Evolutionary conservation across 2,888 invertebrate species (phyloP).

Genomic region (Melikaiella ostensackeni): DNA sequence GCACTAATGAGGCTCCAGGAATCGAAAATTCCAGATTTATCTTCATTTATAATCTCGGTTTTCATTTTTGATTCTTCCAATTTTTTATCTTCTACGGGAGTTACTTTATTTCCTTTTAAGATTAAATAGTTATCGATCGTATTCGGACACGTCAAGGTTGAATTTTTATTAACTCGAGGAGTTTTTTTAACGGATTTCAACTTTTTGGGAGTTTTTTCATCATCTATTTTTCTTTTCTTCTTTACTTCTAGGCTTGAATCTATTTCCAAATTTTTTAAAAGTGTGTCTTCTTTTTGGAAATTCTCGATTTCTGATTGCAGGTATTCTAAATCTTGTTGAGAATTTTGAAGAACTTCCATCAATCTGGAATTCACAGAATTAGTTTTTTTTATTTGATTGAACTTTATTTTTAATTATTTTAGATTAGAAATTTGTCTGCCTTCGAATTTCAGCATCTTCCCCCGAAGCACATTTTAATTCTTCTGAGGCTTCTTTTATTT

Average conservation of each 20-base stretch:
- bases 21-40: neutral
- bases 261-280: conserved; percentile 53
- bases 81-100: neutral
- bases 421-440: conserved; percentile 46
- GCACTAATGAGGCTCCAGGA: neutral
- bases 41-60: conserved; percentile 13
- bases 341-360: conserved; percentile 43
- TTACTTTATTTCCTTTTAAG: neutral
- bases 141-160: neutral
- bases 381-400: conserved; percentile 1
- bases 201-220: neutral
- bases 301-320: conserved; percentile 45
- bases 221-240: neutral
- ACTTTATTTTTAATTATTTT: conserved; percentile 31
- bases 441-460: conserved; percentile 54
- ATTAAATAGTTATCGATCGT: conserved; percentile 30
- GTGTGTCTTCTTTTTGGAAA: conserved; percentile 49
- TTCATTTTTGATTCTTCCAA: neutral
- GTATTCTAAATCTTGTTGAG: conserved; percentile 40
- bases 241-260: neutral
- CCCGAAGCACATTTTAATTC: conserved; percentile 49
- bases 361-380: conserved; percentile 45
- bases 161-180: neutral
- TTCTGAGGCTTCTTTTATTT: conserved; percentile 41
- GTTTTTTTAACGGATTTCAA: neutral